Conservation (phyloP, 2,888 invertebrate genomes). For the Dryobotodes eremita region DNA sequence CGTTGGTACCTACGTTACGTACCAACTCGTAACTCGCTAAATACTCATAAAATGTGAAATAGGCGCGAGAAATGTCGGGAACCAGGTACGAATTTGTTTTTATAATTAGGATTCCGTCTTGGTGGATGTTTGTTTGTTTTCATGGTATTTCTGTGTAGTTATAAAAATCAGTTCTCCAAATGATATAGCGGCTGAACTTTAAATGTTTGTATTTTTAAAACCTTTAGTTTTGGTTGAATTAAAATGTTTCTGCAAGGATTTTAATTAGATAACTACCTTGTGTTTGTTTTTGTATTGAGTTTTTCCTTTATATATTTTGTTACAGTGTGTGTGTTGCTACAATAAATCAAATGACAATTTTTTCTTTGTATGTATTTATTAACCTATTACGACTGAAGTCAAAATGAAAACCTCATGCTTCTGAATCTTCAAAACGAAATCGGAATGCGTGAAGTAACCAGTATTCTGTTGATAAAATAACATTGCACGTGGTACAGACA, state of each 20-base stretch:
- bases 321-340: neutral
- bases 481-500: neutral
- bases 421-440: neutral
- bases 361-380: slow-evolving; percentile 10
- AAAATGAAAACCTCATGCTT: neutral
- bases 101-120: neutral
- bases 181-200: neutral
- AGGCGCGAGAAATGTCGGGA: neutral
- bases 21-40: slow-evolving; percentile 22
- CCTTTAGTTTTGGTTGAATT: neutral
- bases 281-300: neutral
- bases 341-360: slow-evolving; percentile 8
- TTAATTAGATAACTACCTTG: neutral
- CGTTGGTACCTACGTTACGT: slow-evolving; percentile 11
- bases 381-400: neutral
- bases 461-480: neutral
- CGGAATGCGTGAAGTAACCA: no score
- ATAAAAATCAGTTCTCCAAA: neutral
- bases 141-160: neutral
- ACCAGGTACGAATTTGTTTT: neutral
- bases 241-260: neutral
- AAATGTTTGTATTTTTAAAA: neutral
- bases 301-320: neutral
- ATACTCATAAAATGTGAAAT: slow-evolving; percentile 14
- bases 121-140: neutral